Evolutionary conservation across 2,888 invertebrate species (phyloP).

Genomic region (Dusona sp.): DNA sequence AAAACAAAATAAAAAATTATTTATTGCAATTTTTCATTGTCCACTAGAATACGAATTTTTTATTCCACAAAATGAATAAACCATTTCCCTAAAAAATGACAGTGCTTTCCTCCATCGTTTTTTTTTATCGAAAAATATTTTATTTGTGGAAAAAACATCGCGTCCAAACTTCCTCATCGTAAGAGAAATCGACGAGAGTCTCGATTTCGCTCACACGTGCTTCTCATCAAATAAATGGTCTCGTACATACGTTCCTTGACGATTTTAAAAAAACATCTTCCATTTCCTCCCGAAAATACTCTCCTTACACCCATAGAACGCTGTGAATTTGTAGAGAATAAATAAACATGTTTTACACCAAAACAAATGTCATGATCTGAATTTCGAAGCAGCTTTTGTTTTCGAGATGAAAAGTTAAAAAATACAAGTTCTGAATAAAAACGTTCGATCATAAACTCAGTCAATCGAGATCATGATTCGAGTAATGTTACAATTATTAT

Average conservation of each 20-base stretch:
- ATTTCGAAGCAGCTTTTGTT: neutral
- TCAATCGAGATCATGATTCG: neutral
- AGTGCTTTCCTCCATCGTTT: too few species aligned
- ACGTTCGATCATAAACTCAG: neutral
- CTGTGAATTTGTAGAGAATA: neutral
- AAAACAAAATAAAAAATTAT: neutral
- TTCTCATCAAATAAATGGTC: neutral
- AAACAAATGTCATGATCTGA: neutral
- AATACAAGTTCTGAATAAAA: neutral
- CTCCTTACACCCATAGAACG: neutral
- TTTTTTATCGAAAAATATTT: neutral
- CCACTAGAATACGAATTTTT: neutral
- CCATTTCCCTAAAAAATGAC: neutral
- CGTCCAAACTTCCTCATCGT: neutral
- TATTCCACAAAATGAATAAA: neutral
- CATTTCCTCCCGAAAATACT: neutral
- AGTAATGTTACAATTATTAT: too few species aligned
- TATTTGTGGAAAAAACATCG: neutral
- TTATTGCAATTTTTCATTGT: neutral
- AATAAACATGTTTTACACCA: neutral
- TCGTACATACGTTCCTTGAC: slow-evolving; percentile 31
- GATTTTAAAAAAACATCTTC: slow-evolving; percentile 11
- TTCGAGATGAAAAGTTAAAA: neutral
- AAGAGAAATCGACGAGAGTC: too few species aligned
- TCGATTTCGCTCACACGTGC: neutral